Evolutionary conservation across 2,888 invertebrate species (phyloP).

Genomic region (Idaea biselata): DNA sequence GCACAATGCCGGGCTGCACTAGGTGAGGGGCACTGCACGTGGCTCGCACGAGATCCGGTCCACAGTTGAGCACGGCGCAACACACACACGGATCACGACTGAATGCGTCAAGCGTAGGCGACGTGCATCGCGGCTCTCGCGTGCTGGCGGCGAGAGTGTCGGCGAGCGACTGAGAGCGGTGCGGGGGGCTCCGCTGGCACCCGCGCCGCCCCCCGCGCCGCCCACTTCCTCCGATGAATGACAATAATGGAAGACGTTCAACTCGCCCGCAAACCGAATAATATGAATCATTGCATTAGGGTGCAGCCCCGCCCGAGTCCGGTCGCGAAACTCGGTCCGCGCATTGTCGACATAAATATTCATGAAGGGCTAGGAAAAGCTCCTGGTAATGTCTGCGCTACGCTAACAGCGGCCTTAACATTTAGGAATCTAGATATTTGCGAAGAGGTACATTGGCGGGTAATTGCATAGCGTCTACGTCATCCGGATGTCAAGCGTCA

Average conservation of each 20-base stretch:
- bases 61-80: conserved; percentile 61
- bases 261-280: conserved; percentile 80
- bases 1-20: conserved; percentile 25
- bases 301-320: conserved; percentile 77
- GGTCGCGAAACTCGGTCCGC: conserved; percentile 56
- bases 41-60: conserved; percentile 51
- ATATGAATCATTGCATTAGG: conserved; percentile 81
- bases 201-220: conserved; percentile 75
- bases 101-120: conserved; percentile 71
- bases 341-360: conserved; percentile 52
- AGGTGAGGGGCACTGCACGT: conserved; percentile 49
- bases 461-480: conserved; percentile 16
- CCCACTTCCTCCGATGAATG: conserved; percentile 80
- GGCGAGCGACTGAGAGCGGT: conserved; percentile 79
- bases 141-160: conserved; percentile 76
- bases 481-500: conserved; percentile 26
- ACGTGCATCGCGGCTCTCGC: conserved; percentile 73
- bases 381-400: conserved; percentile 38
- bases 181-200: conserved; percentile 70
- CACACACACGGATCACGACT: conserved; percentile 81
- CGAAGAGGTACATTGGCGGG: not conserved
- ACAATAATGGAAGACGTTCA: conserved; percentile 81
- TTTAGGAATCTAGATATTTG: conserved; percentile 2
- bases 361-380: conserved; percentile 51
- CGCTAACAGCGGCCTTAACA: conserved; percentile 17